Conservation (phyloP, 2,888 invertebrate genomes). For the Spodoptera littoralis region DNA sequence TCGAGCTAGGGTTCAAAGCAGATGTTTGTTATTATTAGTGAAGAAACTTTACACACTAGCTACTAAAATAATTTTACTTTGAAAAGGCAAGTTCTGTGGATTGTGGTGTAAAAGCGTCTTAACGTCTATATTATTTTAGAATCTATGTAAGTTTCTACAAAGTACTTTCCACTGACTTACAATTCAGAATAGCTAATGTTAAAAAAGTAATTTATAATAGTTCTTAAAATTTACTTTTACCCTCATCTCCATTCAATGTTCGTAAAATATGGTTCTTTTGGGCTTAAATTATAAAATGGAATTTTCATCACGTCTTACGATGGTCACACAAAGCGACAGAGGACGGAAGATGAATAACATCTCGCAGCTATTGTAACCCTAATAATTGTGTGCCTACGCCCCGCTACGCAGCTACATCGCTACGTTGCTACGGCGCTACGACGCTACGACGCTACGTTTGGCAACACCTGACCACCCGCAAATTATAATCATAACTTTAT, state of each 20-base stretch:
- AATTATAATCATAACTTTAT: conserved; percentile 54
- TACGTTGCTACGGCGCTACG: conserved; percentile 25
- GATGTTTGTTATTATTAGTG: neutral
- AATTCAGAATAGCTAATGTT: too few relatives aligned
- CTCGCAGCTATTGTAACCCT: conserved; percentile 55
- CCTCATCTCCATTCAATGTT: conserved; percentile 8
- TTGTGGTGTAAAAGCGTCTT: too few relatives aligned
- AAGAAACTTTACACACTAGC: neutral
- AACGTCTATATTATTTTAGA: too few relatives aligned
- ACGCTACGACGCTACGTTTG: conserved; percentile 36
- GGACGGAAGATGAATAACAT: conserved; percentile 55
- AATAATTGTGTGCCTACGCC: conserved; percentile 59
- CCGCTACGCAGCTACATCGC: conserved; percentile 44
- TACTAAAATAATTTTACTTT: too few relatives aligned
- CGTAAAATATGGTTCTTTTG: conserved; percentile 20
- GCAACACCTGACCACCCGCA: conserved; percentile 52
- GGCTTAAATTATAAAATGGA: conserved; percentile 33
- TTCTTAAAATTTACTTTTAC: too few relatives aligned
- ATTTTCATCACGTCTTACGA: conserved; percentile 48
- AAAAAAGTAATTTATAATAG: too few relatives aligned
- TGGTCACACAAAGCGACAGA: conserved; percentile 43
- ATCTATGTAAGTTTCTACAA: too few relatives aligned
- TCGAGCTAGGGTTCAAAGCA: neutral
- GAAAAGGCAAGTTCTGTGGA: too few relatives aligned
- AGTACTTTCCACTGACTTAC: too few relatives aligned